phyloP scores from a whole-genome alignment of 1,140 invertebrate species.

The Lepidurus arcticus region DNA sequence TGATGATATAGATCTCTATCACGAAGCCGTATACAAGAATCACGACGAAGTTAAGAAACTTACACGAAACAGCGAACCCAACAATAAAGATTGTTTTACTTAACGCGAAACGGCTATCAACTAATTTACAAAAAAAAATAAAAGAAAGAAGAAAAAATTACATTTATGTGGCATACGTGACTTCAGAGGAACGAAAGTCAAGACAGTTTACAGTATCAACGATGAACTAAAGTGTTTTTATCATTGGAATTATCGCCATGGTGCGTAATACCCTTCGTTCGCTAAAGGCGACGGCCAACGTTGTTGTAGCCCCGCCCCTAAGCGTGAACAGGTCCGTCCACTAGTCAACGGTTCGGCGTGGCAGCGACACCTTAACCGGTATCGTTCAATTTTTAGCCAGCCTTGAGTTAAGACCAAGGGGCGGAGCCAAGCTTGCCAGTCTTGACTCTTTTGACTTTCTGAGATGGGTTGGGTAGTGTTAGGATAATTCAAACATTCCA shows the following conservation, averaged over 20 bases:
- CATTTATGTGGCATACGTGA: too few relatives aligned
- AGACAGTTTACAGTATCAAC: too few relatives aligned
- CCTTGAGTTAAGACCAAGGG: neutral
- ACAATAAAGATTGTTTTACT: neutral
- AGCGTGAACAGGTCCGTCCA: neutral
- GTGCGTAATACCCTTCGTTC: neutral
- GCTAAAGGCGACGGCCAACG: neutral
- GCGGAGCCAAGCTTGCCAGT: neutral
- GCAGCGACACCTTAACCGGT: neutral
- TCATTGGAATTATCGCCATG: neutral
- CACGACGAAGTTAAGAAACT: neutral
- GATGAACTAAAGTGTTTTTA: too few relatives aligned
- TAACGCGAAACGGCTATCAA: neutral
- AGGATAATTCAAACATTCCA: slow-evolving; percentile 12
- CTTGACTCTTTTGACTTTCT: neutral
- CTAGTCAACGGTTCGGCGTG: neutral
- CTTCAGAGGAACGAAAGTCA: too few relatives aligned
- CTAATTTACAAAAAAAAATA: neutral
- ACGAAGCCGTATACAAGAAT: neutral
- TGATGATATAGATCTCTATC: too few relatives aligned
- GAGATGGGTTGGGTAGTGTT: neutral
- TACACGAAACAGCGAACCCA: neutral
- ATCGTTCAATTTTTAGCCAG: neutral
- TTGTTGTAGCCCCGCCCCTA: neutral
- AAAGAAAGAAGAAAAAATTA: too few relatives aligned